Evolutionary conservation across 1,140 invertebrate species (phyloP), one percentile per base, ranked within the genome.

Genomic region (Brachionus angularis): DNA sequence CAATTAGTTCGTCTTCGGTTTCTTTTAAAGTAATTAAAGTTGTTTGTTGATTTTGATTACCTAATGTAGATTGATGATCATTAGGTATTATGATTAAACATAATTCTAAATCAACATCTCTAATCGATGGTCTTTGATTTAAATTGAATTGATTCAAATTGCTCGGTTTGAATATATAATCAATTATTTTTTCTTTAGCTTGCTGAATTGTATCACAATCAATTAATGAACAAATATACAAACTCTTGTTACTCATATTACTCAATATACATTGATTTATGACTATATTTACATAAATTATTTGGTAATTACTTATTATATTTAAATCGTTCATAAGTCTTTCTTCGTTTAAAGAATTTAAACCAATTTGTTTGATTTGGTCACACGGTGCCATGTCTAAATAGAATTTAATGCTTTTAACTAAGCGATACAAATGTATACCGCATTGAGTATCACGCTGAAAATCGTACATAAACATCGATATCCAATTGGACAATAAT

Each of bases 401-500:
- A 12, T 7, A 67, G 29, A 18, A 27, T 21, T 31, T 49, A 3
- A 67, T 21, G 14, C 42, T 50, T 25, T 31, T 16, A 1, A 67
- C 62, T 12, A 67, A 23, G 23, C 62, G n/a, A n/a, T 50, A 46
- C 1, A 67, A 25, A 5, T 67, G 47, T 5, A 47, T 3, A n/a
- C 39, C 42, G 10, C 18, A 31, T 46, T 67, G 62, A 1, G 47
- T 34, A 33, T 58, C 53, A 36, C 53, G 53, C n/a, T 67, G 62
- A 47, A 34, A 67, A n/a, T 67, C 62, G 42, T 67, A 67, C 62
- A 67, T 67, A 46, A 67, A 67, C 39, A 67, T 46, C 16, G 42
- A 5, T 47, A 67, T 31, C 8, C 33, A 67, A 31, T 67, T 36
- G 25, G 18, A 31, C 1, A 67, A 1, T 27, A 67, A 33, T 4